Evolutionary conservation across 2,888 invertebrate genomes (phyloP).

Genomic region (Liposcelis brunnea): DNA sequence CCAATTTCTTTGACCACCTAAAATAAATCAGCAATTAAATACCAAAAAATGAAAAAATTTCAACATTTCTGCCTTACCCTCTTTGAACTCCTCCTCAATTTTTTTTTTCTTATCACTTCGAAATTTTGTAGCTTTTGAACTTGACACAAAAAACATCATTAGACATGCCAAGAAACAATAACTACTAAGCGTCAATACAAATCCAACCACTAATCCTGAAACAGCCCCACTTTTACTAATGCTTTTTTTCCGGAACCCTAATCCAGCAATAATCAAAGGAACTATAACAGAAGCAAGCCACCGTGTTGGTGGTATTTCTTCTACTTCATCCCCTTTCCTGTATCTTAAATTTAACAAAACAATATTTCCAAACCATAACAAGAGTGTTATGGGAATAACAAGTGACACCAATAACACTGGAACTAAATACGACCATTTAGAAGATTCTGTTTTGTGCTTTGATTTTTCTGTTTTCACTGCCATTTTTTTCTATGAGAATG

Average conservation of each 20-base stretch:
- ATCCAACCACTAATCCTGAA: constrained; percentile 54
- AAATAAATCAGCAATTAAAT: constrained; percentile 5
- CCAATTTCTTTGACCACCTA: constrained; percentile 76
- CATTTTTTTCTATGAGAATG: no score
- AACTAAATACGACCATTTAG: not conserved
- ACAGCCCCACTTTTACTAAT: constrained; percentile 52
- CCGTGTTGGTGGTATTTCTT: constrained; percentile 42
- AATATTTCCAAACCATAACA: constrained; percentile 44
- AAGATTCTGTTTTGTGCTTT: no score
- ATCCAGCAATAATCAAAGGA: constrained; percentile 42
- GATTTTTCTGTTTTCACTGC: no score
- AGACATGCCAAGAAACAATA: constrained; percentile 57
- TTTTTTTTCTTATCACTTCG: constrained; percentile 43
- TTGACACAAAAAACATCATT: constrained; percentile 59
- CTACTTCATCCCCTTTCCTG: constrained; percentile 34
- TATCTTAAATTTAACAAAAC: constrained; percentile 49
- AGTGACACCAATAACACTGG: constrained; percentile 46
- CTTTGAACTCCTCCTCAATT: constrained; percentile 60
- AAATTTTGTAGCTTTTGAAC: constrained; percentile 67
- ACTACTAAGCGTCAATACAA: constrained; percentile 58
- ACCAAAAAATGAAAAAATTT: constrained; percentile 7
- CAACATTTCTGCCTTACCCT: constrained; percentile 34
- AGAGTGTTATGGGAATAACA: constrained; percentile 56
- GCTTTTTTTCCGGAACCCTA: constrained; percentile 50
- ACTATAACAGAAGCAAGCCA: constrained; percentile 46